phyloP scores from a whole-genome alignment of 2,113 vertebrate species.

The Desmodus rotundus region DNA sequence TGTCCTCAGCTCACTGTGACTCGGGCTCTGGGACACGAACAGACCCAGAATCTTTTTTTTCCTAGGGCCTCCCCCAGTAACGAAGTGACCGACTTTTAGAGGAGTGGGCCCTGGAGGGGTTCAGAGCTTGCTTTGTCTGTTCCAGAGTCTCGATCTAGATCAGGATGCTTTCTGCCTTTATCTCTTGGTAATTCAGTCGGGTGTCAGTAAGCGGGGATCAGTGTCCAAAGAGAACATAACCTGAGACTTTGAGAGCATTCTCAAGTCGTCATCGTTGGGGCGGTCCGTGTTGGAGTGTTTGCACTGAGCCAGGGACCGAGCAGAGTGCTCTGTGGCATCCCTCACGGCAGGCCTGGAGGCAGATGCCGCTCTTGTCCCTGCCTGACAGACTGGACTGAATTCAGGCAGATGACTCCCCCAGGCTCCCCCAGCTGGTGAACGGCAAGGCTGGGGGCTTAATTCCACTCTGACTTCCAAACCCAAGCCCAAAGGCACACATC shows the following conservation, averaged over 20 bases:
- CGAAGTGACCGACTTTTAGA: background rate
- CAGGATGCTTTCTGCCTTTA: background rate
- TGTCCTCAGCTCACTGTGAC: background rate
- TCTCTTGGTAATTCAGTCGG: background rate
- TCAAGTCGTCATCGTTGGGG: background rate
- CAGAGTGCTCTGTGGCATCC: background rate
- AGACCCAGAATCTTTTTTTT: background rate
- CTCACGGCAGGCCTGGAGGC: background rate
- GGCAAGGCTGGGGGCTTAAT: background rate
- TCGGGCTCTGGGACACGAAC: rapidly evolving
- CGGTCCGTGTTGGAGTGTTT: background rate
- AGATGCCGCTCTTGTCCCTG: rapidly evolving
- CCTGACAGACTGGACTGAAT: background rate
- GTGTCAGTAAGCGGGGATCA: background rate
- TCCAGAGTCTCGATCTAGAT: background rate
- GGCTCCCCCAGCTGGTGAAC: background rate
- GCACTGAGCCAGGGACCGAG: background rate
- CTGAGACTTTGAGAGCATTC: background rate
- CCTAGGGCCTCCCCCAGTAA: background rate
- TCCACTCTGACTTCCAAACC: background rate
- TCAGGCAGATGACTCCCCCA: background rate
- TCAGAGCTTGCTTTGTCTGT: background rate
- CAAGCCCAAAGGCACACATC: background rate
- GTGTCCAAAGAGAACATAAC: background rate
- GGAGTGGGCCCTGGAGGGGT: background rate